Percentiles rank a stretch among this genome's conserved stretches.
Conservation (phyloP, 2,113 vertebrate species). For the Salvelinus fontinalis region DNA sequence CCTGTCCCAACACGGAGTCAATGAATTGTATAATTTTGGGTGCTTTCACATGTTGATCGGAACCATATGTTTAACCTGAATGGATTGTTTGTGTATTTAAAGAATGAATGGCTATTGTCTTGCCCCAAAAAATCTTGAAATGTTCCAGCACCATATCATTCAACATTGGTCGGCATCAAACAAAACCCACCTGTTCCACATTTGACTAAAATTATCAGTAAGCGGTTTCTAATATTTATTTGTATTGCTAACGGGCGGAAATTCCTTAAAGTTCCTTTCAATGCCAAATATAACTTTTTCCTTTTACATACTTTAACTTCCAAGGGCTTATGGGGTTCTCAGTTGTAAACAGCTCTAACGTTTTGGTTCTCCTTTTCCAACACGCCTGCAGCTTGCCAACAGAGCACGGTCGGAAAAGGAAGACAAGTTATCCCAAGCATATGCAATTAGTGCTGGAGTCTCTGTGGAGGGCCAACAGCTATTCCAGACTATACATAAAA, state of each 20-base stretch:
- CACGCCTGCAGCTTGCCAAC: constrained; percentile 86
- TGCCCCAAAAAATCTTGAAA: not conserved
- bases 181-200: not conserved
- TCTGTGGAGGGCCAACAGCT: constrained; percentile 98
- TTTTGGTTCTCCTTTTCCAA: not conserved
- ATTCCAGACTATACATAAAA: constrained; percentile 99
- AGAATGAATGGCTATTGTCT: not conserved
- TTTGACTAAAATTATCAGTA: not conserved
- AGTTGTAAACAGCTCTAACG: not conserved
- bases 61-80: no score
- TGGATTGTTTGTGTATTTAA: not conserved
- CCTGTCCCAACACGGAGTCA: no score
- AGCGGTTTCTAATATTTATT: not conserved
- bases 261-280: not conserved
- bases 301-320: not conserved
- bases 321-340: not conserved
- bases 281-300: not conserved
- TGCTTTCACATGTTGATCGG: no score
- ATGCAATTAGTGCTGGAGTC: constrained; percentile 98
- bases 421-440: constrained; percentile 99
- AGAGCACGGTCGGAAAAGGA: constrained; percentile 97
- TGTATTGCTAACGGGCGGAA: not conserved
- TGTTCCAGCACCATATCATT: not conserved
- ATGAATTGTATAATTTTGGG: no score
- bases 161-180: not conserved